phyloP scores from a whole-genome alignment of 2,113 vertebrate species.

The Menidia beryllina region DNA sequence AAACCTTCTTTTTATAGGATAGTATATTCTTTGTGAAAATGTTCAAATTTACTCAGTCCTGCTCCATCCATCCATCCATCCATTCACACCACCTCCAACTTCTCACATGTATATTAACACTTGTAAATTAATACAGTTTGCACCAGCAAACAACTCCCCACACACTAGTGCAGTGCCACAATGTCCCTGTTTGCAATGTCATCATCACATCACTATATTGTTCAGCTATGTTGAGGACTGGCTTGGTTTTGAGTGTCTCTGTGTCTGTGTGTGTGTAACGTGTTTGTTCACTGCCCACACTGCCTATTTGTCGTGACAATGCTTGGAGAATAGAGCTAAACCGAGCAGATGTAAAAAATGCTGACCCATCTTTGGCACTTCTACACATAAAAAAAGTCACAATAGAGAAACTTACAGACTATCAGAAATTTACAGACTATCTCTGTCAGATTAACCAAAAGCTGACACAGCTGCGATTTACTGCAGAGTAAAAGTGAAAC shows the following conservation, averaged over 20 bases:
- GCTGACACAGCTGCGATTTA: neutral
- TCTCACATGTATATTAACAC: constrained; percentile 32
- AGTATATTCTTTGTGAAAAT: too few relatives aligned
- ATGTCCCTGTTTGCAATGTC: constrained; percentile 29
- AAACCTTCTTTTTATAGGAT: too few relatives aligned
- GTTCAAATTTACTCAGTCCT: neutral
- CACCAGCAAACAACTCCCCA: constrained; percentile 20
- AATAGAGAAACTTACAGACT: constrained; percentile 27
- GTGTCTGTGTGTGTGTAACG: constrained; percentile 2
- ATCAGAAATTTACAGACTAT: constrained; percentile 21
- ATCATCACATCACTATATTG: constrained; percentile 45
- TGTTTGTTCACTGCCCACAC: constrained; percentile 37
- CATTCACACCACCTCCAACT: neutral
- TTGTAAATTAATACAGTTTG: constrained; percentile 20
- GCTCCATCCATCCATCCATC: neutral
- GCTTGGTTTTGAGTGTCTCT: neutral
- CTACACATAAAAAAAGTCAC: constrained; percentile 7
- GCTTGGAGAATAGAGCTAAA: constrained; percentile 40
- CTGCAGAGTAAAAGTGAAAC: neutral
- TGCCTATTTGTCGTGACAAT: constrained; percentile 46
- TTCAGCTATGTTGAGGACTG: constrained; percentile 25
- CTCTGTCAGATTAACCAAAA: neutral
- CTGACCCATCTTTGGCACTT: constrained; percentile 31
- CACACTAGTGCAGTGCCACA: constrained; percentile 7
- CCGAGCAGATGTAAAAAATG: constrained; percentile 16